Conservation (phyloP, 2,888 invertebrate species). For the Villa cingulata region DNA sequence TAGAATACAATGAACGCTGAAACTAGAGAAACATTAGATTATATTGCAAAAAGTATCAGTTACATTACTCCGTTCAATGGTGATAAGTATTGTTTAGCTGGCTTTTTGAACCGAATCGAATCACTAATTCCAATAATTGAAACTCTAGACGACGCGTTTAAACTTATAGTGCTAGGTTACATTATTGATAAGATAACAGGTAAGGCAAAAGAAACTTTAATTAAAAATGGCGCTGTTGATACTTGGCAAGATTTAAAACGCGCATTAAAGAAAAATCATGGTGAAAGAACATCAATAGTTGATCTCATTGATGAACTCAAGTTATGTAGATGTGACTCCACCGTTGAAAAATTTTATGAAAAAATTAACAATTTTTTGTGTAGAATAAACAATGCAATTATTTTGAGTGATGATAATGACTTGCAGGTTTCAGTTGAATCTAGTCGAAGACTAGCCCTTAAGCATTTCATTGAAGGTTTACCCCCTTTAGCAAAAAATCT, state of each 20-base stretch:
- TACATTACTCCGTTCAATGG: background rate
- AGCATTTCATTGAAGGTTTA: conserved; percentile 4
- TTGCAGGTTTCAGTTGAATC: background rate
- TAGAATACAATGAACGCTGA: too few relatives aligned
- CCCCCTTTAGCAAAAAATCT: conserved; percentile 5
- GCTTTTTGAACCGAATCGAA: conserved; percentile 4
- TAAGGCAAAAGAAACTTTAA: background rate
- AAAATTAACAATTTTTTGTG: conserved; percentile 4
- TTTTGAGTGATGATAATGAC: background rate
- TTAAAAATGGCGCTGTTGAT: conserved; percentile 2
- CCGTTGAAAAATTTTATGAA: conserved; percentile 5
- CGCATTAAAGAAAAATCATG: conserved; percentile 2
- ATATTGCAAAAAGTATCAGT: too few relatives aligned
- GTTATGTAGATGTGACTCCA: background rate
- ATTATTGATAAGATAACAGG: too few relatives aligned
- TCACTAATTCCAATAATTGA: background rate
- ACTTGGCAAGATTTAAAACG: conserved; percentile 1
- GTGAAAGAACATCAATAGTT: background rate
- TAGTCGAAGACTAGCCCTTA: conserved; percentile 4
- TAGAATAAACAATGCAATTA: background rate
- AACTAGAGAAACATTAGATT: too few relatives aligned
- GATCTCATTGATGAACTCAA: conserved; percentile 1
- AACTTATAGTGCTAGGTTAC: background rate
- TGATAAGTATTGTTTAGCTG: background rate
- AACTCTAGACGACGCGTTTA: too few relatives aligned